Conservation (phyloP, 2,888 invertebrate species). For the Malacosoma neustria region DNA sequence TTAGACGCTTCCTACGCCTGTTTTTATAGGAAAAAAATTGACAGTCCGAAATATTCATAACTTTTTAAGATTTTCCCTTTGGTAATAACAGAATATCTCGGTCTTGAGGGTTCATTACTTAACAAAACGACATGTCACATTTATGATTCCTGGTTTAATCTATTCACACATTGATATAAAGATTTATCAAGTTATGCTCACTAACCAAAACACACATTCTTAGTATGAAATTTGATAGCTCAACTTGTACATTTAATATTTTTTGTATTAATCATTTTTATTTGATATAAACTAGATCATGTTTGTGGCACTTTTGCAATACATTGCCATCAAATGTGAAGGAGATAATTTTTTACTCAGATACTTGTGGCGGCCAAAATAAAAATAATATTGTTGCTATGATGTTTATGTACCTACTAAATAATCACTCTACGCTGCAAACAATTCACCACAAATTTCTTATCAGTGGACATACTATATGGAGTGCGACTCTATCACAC, state of each 20-base stretch:
- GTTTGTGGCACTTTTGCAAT: slow-evolving; percentile 10
- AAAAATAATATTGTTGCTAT: slow-evolving; percentile 12
- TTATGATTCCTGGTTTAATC: no score
- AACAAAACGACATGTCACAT: no score
- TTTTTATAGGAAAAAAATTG: slow-evolving; percentile 4
- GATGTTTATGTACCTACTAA: slow-evolving; percentile 4
- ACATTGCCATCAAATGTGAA: slow-evolving; percentile 9
- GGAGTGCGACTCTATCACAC: slow-evolving; percentile 3
- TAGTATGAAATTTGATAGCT: no score
- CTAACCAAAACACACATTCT: no score
- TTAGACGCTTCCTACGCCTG: not conserved
- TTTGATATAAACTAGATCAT: no score
- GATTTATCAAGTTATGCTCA: no score
- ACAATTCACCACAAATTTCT: slow-evolving; percentile 18
- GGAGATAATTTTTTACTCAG: slow-evolving; percentile 13
- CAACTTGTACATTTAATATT: no score
- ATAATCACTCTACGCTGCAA: slow-evolving; percentile 3
- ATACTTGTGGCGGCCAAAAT: slow-evolving; percentile 16
- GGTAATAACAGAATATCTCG: slow-evolving; percentile 2
- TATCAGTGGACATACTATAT: slow-evolving; percentile 11
- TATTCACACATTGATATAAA: no score
- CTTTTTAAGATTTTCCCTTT: slow-evolving; percentile 2
- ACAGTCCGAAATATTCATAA: slow-evolving; percentile 3
- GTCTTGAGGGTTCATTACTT: not conserved
- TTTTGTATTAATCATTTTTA: no score